Conservation (phyloP, 1,140 invertebrate species). For the Leptinotarsa texana region DNA sequence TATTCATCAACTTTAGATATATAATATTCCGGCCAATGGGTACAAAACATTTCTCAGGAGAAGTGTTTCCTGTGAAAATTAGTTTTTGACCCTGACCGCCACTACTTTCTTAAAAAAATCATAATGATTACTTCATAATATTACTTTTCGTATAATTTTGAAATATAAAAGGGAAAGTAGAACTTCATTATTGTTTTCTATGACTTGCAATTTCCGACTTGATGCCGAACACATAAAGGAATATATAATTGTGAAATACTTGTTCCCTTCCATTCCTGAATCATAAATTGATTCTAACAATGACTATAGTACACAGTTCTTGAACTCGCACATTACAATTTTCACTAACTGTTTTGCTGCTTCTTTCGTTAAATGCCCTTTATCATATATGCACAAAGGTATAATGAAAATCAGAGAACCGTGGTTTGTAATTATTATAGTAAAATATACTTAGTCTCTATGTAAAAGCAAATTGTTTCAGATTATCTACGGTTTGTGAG, state of each 20-base stretch:
- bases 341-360: conserved; percentile 5
- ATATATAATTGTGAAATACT: not conserved
- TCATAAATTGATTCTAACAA: not conserved
- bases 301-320: not conserved
- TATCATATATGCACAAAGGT: conserved; percentile 8
- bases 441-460: not conserved
- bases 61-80: too few species aligned
- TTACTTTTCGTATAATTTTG: too few species aligned
- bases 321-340: conserved; percentile 3
- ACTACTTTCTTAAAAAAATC: too few species aligned
- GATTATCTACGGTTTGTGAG: conserved; percentile 1
- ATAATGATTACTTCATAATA: too few species aligned
- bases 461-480: conserved; percentile 1
- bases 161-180: too few species aligned
- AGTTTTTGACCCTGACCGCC: too few species aligned
- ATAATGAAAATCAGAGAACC: conserved; percentile 8
- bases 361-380: conserved; percentile 8
- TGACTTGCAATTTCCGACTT: not conserved
- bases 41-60: too few species aligned
- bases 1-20: too few species aligned
- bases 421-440: not conserved
- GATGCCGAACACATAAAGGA: not conserved
- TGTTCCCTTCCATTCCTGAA: not conserved
- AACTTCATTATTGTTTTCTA: not conserved
- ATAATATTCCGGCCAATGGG: too few species aligned